A percentile compares a stretch with the other conserved stretches of the same genome.
phyloP scores from a whole-genome alignment of 2,797 vertebrate species.

The Sebastiscus albofasciatus region DNA sequence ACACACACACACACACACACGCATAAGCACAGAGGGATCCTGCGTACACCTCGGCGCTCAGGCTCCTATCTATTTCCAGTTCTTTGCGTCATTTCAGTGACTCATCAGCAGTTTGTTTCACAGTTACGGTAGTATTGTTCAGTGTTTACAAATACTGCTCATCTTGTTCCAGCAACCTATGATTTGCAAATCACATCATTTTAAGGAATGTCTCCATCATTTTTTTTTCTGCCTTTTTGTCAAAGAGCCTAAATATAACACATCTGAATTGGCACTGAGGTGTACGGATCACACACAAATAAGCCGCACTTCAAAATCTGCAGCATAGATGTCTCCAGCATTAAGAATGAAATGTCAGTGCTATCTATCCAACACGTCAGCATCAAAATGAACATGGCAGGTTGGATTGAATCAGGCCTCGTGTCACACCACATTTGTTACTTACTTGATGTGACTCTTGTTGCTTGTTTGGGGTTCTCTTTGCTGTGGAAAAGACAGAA shows the following conservation, averaged over 20 bases:
- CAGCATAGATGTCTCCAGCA: conserved; percentile 29
- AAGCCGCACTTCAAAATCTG: conserved; percentile 17
- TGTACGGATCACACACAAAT: conserved; percentile 6
- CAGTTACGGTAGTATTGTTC: conserved; percentile 46
- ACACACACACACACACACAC: conserved; percentile 10
- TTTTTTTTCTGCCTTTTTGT: conserved; percentile 15
- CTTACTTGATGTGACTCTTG: conserved; percentile 85
- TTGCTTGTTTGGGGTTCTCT: conserved; percentile 79
- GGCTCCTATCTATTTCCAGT: conserved; percentile 74
- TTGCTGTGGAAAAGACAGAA: conserved; percentile 75
- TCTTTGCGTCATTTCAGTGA: conserved; percentile 76
- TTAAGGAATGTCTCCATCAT: conserved; percentile 2
- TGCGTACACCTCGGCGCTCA: conserved; percentile 44
- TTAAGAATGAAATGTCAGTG: conserved; percentile 48
- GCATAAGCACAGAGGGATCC: conserved; percentile 36
- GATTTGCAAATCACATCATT: conserved; percentile 9
- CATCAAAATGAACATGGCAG: conserved; percentile 50
- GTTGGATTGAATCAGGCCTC: conserved; percentile 69
- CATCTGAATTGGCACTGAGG: conserved; percentile 5
- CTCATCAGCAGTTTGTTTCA: conserved; percentile 69
- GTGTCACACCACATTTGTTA: conserved; percentile 61
- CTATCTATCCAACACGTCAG: conserved; percentile 45
- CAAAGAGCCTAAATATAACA: conserved; percentile 37
- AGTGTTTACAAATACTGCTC: conserved; percentile 65
- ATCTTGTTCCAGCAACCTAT: conserved; percentile 40